A percentile compares a stretch with the other conserved stretches of the same genome.
phyloP scores from a whole-genome alignment of 2,888 invertebrate species.

The Dryadula phaetusa region DNA sequence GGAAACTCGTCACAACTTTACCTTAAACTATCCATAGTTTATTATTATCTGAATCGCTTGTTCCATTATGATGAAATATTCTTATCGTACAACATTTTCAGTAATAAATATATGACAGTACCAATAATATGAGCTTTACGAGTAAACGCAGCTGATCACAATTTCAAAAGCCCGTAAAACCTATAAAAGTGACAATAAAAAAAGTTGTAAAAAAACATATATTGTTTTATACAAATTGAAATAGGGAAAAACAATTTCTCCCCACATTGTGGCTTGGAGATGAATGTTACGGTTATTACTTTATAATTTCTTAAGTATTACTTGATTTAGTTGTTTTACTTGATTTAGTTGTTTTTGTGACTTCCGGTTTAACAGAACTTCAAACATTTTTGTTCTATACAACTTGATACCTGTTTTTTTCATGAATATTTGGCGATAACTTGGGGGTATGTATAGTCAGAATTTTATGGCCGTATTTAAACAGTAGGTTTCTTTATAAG shows the following conservation, averaged over 20 bases:
- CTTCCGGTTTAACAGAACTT: too few species aligned
- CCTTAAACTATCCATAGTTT: background rate
- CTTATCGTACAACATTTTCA: background rate
- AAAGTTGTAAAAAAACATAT: slow-evolving; percentile 29
- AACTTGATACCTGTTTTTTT: too few species aligned
- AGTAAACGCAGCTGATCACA: slow-evolving; percentile 32
- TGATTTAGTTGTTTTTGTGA: background rate
- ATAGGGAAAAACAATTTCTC: slow-evolving; percentile 7
- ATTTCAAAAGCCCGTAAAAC: slow-evolving; percentile 25
- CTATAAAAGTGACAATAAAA: slow-evolving; percentile 31
- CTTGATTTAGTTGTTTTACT: background rate
- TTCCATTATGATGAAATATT: background rate
- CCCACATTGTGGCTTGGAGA: background rate
- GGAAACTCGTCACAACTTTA: background rate
- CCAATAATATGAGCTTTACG: slow-evolving; percentile 15
- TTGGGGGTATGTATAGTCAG: too few species aligned
- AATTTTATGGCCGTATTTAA: too few species aligned
- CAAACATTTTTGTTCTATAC: too few species aligned
- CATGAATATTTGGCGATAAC: too few species aligned
- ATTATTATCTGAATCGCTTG: background rate
- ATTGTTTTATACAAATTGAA: slow-evolving; percentile 27
- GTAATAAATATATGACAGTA: slow-evolving; percentile 21
- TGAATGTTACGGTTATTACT: background rate
- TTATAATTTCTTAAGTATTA: background rate
- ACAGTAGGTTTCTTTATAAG: too few species aligned